A percentile compares a stretch with the other conserved stretches of the same genome.
phyloP scores from a whole-genome alignment of 1,140 invertebrate genomes.

The Telenomus remus region DNA sequence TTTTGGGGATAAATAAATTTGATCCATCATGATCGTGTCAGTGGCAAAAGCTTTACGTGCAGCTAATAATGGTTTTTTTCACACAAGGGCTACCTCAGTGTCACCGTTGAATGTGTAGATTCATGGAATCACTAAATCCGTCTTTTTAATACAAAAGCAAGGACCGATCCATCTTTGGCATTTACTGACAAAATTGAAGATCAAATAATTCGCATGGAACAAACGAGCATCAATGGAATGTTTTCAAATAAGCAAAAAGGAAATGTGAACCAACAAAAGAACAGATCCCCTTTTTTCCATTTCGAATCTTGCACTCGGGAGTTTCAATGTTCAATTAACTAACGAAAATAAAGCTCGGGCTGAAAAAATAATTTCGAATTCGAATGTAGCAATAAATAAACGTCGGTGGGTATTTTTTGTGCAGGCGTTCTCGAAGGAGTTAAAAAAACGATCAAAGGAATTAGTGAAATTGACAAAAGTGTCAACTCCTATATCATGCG shows the following conservation, averaged over 20 bases:
- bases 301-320: too few relatives aligned
- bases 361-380: too few relatives aligned
- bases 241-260: slow-evolving; percentile 25
- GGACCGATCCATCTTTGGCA: slow-evolving; percentile 70
- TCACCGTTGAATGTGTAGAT: slow-evolving; percentile 62
- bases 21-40: slow-evolving; percentile 57
- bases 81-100: slow-evolving; percentile 33
- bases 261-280: too few relatives aligned
- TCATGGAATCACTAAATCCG: slow-evolving; percentile 53
- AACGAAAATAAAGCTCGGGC: too few relatives aligned
- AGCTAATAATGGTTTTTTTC: slow-evolving; percentile 23
- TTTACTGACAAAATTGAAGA: slow-evolving; percentile 63
- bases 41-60: slow-evolving; percentile 37
- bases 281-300: too few relatives aligned
- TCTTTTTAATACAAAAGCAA: slow-evolving; percentile 46
- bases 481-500: slow-evolving; percentile 62
- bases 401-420: too few relatives aligned
- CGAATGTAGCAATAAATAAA: too few relatives aligned
- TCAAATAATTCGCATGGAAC: slow-evolving; percentile 57
- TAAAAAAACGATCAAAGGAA: slow-evolving; percentile 1
- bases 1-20: slow-evolving; percentile 34
- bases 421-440: slow-evolving; percentile 10
- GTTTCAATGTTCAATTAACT: too few relatives aligned
- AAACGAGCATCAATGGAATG: slow-evolving; percentile 23
- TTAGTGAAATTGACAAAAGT: slow-evolving; percentile 55